These are phyloP conservation scores for Hyles vespertilio DNA, from an alignment of 1,140 invertebrate genomes.

Conservation along the genomic window DNA sequence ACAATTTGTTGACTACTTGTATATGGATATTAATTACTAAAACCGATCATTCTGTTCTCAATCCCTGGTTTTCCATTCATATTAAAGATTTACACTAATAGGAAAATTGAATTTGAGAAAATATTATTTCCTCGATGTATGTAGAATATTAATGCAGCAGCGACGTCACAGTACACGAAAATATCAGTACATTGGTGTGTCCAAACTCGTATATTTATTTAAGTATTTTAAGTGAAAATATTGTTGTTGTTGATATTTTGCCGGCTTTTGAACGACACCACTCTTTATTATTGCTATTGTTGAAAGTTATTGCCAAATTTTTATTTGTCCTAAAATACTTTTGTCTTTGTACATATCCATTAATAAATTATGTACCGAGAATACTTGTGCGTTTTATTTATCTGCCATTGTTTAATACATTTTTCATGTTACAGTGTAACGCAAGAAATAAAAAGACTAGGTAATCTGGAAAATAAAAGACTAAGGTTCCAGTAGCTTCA, in stretches of 20 bases:
- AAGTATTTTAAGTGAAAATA: conserved; percentile 41
- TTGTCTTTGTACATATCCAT: conserved; percentile 73
- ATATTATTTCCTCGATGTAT: too few relatives aligned
- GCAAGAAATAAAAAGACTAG: too few relatives aligned
- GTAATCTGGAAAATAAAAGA: too few relatives aligned
- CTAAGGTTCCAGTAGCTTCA: too few relatives aligned
- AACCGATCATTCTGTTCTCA: too few relatives aligned
- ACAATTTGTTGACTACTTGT: too few relatives aligned
- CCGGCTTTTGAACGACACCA: conserved; percentile 57
- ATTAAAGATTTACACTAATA: too few relatives aligned
- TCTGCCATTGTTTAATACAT: not conserved
- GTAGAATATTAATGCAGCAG: conserved; percentile 9
- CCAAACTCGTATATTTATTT: conserved; percentile 42
- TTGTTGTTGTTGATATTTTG: conserved; percentile 68
- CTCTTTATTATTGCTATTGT: conserved; percentile 65
- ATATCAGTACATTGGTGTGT: conserved; percentile 34
- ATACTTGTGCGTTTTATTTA: conserved; percentile 13
- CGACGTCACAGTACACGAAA: conserved; percentile 28
- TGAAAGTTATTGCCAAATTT: conserved; percentile 70
- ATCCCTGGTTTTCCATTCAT: too few relatives aligned
- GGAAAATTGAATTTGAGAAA: too few relatives aligned
- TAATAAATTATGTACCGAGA: conserved; percentile 73
- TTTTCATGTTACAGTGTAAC: not conserved
- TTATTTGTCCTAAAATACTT: conserved; percentile 66
- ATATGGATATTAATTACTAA: too few relatives aligned